phyloP scores from a whole-genome alignment of 2,113 vertebrate genomes.

The Microcebus ravelobensis region DNA sequence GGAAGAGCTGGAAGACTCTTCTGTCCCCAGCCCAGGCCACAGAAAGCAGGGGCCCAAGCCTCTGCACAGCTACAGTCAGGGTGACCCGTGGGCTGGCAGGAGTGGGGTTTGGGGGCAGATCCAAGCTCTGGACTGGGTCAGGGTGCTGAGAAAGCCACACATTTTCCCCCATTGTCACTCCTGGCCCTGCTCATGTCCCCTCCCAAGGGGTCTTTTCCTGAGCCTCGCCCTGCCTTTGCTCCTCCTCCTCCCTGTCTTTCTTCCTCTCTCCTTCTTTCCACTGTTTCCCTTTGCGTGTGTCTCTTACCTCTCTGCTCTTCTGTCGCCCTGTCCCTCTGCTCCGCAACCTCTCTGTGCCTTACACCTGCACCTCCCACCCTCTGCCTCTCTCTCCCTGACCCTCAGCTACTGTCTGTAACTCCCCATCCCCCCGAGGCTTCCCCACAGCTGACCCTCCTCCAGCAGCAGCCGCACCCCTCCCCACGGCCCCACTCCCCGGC shows the following conservation, averaged over 20 bases:
- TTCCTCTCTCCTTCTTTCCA: neutral
- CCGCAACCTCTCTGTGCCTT: neutral
- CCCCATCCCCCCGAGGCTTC: neutral
- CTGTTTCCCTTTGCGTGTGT: neutral
- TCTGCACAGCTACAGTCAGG: neutral
- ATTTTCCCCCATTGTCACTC: conserved; percentile 30
- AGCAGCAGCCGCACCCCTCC: neutral
- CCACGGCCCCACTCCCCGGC: neutral
- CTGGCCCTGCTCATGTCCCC: neutral
- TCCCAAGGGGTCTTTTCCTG: neutral
- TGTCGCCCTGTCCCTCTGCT: neutral
- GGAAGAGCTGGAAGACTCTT: neutral
- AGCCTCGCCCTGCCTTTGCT: accelerated
- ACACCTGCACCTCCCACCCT: neutral
- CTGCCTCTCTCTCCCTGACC: neutral
- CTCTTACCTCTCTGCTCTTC: neutral
- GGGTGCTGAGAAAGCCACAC: neutral
- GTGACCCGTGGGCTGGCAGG: neutral
- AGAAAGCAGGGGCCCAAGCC: neutral
- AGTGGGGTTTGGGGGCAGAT: neutral
- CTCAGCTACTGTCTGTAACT: neutral
- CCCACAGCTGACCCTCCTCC: neutral
- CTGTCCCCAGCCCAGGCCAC: neutral
- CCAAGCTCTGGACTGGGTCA: neutral
- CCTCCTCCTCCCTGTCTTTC: neutral